These are phyloP conservation scores for Amphiura filiformis DNA, from an alignment of 35 echinoderm and acorn worm genomes.

Conservation along the genomic window DNA sequence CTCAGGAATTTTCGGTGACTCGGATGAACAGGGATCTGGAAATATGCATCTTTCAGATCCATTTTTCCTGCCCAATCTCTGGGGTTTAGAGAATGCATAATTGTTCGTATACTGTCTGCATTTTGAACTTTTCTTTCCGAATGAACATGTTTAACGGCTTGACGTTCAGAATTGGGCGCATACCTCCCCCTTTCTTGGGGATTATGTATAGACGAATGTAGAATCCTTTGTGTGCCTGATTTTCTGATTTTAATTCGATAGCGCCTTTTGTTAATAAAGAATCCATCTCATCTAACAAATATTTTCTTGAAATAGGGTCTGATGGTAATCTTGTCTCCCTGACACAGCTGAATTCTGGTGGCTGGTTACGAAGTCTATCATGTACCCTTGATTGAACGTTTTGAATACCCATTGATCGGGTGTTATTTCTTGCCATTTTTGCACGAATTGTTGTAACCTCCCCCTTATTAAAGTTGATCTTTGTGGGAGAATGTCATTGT, in stretches of 20 bases:
- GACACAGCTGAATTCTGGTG: neutral
- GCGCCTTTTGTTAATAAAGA: neutral
- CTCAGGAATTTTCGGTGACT: neutral
- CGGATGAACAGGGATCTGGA: constrained; percentile 2
- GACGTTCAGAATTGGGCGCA: neutral
- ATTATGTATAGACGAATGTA: neutral
- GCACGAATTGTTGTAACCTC: neutral
- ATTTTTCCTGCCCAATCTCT: constrained; percentile 12
- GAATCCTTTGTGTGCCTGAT: neutral
- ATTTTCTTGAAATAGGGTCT: neutral
- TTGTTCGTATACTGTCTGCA: neutral
- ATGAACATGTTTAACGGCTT: neutral
- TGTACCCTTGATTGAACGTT: neutral
- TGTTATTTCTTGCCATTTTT: neutral
- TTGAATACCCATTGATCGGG: neutral
- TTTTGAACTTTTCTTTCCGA: neutral
- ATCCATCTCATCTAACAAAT: neutral
- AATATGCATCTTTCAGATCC: constrained; percentile 10
- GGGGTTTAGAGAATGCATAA: neutral
- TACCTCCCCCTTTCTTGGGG: neutral
- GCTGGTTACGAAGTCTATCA: neutral
- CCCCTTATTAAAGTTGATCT: neutral
- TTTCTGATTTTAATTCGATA: neutral
- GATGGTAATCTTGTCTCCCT: neutral
- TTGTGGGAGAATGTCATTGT: neutral